Percentiles rank a stretch among this genome's conserved stretches.
phyloP scores from a whole-genome alignment of 2,113 vertebrate species.

The Gadus chalcogrammus region DNA sequence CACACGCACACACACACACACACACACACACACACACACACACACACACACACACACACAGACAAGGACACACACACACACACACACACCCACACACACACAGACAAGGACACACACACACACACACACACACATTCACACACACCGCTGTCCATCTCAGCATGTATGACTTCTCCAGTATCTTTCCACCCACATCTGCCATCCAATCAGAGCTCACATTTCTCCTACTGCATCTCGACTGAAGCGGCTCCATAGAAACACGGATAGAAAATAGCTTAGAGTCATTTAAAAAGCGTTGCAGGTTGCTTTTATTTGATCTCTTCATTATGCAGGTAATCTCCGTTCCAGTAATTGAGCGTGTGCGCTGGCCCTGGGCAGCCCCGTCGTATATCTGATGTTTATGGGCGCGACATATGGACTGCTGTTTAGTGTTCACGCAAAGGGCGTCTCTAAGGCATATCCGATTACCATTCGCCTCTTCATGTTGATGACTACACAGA shows the following conservation, averaged over 20 bases:
- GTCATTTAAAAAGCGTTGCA: not conserved
- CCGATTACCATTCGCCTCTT: too few species aligned
- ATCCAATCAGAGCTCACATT: not conserved
- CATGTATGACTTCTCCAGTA: constrained; percentile 6
- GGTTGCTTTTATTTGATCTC: not conserved
- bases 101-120: constrained; percentile 1
- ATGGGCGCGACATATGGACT: not conserved
- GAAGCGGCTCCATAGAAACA: not conserved
- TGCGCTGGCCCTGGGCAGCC: constrained; percentile 6
- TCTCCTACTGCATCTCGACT: not conserved
- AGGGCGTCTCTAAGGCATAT: too few species aligned
- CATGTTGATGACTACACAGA: too few species aligned
- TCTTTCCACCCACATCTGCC: not conserved
- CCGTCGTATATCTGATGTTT: not conserved
- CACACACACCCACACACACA: too few species aligned
- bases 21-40: constrained; percentile 3
- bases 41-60: too few species aligned
- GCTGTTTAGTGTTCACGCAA: constrained; percentile 3
- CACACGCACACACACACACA: too few species aligned
- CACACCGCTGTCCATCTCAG: not conserved
- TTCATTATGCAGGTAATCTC: not conserved
- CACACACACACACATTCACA: not conserved
- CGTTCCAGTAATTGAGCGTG: constrained; percentile 8
- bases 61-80: too few species aligned
- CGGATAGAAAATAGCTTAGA: not conserved